A percentile compares a stretch with the other conserved stretches of the same genome.
These are phyloP conservation scores for Tanytarsus gracilentus DNA, from an alignment of 2,888 invertebrate species.

Conservation along the genomic window DNA sequence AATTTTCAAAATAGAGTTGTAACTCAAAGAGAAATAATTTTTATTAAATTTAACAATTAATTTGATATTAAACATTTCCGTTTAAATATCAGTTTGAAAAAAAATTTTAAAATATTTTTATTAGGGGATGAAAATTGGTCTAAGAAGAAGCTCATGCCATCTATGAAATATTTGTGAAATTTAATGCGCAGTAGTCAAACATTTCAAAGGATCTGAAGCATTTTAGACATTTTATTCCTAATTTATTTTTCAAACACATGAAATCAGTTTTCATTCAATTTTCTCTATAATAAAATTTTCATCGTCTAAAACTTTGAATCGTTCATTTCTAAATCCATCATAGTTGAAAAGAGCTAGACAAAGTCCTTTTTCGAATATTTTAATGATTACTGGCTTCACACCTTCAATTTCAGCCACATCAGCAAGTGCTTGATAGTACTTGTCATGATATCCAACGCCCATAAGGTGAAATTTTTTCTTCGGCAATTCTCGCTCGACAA, in stretches of 20 bases:
- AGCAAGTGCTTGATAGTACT: slow-evolving; percentile 61
- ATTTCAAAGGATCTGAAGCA: background rate
- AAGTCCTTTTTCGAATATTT: slow-evolving; percentile 58
- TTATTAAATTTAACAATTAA: too few relatives aligned
- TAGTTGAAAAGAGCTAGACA: too few relatives aligned
- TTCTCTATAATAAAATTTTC: slow-evolving; percentile 41
- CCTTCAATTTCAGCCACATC: slow-evolving; percentile 51
- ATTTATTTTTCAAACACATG: background rate
- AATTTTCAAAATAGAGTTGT: too few relatives aligned
- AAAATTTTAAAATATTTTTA: background rate
- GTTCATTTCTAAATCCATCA: slow-evolving; percentile 50
- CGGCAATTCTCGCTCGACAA: slow-evolving; percentile 51
- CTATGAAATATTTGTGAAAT: background rate
- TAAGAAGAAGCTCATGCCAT: too few relatives aligned
- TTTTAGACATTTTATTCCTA: background rate
- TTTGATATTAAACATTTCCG: background rate
- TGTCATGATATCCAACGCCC: slow-evolving; percentile 54
- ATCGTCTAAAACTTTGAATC: slow-evolving; percentile 56
- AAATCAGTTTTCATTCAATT: background rate
- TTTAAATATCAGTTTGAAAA: background rate
- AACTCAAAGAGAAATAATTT: too few relatives aligned
- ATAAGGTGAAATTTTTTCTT: slow-evolving; percentile 70
- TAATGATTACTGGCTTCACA: slow-evolving; percentile 61
- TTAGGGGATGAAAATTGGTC: background rate
- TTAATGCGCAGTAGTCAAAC: background rate